These are phyloP conservation scores for Probaryconus sp. DNA, from an alignment of 1,140 invertebrate genomes.

Conservation along the genomic window DNA sequence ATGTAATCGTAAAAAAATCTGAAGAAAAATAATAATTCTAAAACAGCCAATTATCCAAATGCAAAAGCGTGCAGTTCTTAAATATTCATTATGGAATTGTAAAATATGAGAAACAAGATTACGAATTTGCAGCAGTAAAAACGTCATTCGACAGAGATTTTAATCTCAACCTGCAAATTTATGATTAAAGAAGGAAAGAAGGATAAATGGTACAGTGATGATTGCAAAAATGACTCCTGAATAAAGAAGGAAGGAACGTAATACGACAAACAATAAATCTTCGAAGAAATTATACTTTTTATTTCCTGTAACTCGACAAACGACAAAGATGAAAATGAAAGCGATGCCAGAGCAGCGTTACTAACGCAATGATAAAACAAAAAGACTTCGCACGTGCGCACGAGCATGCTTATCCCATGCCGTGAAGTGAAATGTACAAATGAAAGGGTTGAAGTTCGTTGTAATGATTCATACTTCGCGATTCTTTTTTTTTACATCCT, in stretches of 20 bases:
- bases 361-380: conserved; percentile 35
- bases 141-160: conserved; percentile 11
- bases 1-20: no score
- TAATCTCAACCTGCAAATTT: conserved; percentile 42
- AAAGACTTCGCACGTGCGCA: conserved; percentile 40
- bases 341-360: conserved; percentile 16
- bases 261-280: conserved; percentile 52
- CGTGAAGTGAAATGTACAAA: conserved; percentile 45
- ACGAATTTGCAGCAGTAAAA: no score
- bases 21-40: no score
- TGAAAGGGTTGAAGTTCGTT: conserved; percentile 30
- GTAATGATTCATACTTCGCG: conserved; percentile 66
- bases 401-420: conserved; percentile 5
- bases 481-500: conserved; percentile 57
- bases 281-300: conserved; percentile 38
- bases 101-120: no score
- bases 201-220: conserved; percentile 29
- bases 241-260: conserved; percentile 18
- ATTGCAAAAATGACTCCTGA: conserved; percentile 38
- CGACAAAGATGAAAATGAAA: conserved; percentile 47
- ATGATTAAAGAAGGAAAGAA: conserved; percentile 5
- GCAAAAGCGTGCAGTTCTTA: no score
- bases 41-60: no score
- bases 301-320: conserved; percentile 21
- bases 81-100: background rate